A percentile compares a stretch with the other conserved stretches of the same genome.
Conservation (phyloP, 2,888 invertebrate genomes). For the Branchipolynoe longqiensis region DNA sequence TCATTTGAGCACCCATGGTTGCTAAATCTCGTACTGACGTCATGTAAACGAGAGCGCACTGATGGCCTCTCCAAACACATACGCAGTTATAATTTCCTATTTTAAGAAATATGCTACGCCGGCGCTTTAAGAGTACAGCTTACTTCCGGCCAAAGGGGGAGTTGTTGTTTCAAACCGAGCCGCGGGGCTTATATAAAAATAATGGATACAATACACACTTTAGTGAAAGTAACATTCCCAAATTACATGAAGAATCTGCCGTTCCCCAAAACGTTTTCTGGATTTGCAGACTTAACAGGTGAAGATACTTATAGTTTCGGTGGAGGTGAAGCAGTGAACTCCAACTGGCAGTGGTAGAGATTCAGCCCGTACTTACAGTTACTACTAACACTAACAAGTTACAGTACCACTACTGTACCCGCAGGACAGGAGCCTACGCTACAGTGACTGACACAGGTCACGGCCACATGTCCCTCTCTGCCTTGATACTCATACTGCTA, state of each 20-base stretch:
- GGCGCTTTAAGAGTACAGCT: background rate
- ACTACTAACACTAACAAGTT: too few relatives aligned
- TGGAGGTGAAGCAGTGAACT: too few relatives aligned
- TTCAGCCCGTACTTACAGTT: too few relatives aligned
- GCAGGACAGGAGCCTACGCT: too few relatives aligned
- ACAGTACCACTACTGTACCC: too few relatives aligned
- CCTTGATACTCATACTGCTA: too few relatives aligned
- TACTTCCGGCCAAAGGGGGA: conserved; percentile 7
- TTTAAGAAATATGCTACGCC: background rate
- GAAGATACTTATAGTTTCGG: too few relatives aligned
- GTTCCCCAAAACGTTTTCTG: conserved; percentile 86
- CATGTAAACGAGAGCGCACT: conserved; percentile 8
- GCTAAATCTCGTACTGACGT: conserved; percentile 26
- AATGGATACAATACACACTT: conserved; percentile 83
- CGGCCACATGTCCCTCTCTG: too few relatives aligned
- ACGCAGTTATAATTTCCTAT: background rate
- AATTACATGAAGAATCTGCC: conserved; percentile 92
- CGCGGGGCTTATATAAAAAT: background rate
- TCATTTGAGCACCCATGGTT: conserved; percentile 13
- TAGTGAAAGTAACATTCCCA: conserved; percentile 90
- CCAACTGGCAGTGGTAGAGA: too few relatives aligned
- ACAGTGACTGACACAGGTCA: too few relatives aligned
- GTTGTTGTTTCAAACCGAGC: background rate
- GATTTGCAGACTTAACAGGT: conserved; percentile 65
- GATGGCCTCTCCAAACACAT: conserved; percentile 9